Evolutionary conservation across 2,113 vertebrate genomes (phyloP), one percentile per base, ranked within the genome.

Genomic region (Psephotus haematonotus): DNA sequence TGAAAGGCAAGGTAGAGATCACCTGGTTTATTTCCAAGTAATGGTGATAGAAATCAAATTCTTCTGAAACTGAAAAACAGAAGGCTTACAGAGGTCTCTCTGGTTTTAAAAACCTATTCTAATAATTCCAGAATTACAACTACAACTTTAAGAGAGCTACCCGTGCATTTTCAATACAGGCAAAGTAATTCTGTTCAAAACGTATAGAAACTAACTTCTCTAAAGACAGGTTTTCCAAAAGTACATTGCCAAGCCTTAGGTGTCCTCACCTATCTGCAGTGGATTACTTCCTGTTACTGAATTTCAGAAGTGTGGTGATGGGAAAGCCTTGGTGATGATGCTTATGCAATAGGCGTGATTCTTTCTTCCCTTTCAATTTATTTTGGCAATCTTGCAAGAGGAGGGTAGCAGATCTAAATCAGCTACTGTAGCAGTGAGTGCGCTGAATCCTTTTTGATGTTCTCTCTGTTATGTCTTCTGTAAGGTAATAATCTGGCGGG

Each of bases 381-480:
- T 93, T 95, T 88, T 97, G 93, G 92, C 90, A 86, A 3, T 59
- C 59, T 80, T 70, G 71, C 71, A 79, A 62, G 59, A 80, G 16
- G 7, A 27, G 11, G 20, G 17, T 39, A 59, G n/a, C 69, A 76
- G 85, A 67, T 80, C 35, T 80, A 55, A 70, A 86, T 67, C 76
- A 81, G 82, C 88, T 93, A 75, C 82, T 39, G 64, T 57, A 80
- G 49, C 77, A 72, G 23, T 1, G 3, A 81, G 46, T 25, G 25
- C 60, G 78, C 69, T 79, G 57, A 85, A 53, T 29, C 47, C 1
- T 0, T 78, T 92, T 70, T 78, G 43, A 53, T 84, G 53, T 85
- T 39, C 22, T 29, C 41, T 50, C 55, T 29, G 63, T 71, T 72
- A 5, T 6, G 46, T 55, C 74, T 92, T 79, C 84, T 82, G 33